These are phyloP conservation scores for Platalea minor DNA, from an alignment of 2,797 vertebrate species.

Conservation along the genomic window DNA sequence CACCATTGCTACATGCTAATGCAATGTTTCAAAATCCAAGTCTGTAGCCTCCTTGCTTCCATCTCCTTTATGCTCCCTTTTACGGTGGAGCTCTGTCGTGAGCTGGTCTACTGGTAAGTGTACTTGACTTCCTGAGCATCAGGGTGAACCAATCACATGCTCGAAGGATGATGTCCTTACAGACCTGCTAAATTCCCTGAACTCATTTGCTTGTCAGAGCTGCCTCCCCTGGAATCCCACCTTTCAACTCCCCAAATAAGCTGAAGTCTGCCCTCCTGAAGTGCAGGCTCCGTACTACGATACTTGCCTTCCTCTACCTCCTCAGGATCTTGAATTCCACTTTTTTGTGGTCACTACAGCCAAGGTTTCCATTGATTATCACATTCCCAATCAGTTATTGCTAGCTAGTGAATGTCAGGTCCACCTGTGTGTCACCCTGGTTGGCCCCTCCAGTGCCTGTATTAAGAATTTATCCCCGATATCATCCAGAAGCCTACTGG, in stretches of 20 bases:
- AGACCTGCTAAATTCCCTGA: neutral
- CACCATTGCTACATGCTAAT: neutral
- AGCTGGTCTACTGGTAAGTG: neutral
- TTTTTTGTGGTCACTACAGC: neutral
- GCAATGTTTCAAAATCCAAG: neutral
- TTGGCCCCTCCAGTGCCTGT: neutral
- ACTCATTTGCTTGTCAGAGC: neutral
- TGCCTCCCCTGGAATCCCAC: neutral
- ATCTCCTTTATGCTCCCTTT: neutral
- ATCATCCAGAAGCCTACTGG: neutral
- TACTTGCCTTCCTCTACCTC: neutral
- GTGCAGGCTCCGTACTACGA: neutral
- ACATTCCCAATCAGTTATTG: neutral
- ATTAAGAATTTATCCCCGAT: neutral
- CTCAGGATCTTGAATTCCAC: neutral
- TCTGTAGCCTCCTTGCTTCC: neutral
- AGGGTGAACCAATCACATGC: neutral
- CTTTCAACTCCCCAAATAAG: neutral
- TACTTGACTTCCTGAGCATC: neutral
- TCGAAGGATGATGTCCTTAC: neutral
- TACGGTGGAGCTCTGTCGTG: neutral
- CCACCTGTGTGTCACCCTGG: neutral
- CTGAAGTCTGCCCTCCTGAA: neutral
- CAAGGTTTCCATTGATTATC: neutral
- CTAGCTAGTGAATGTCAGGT: neutral